A percentile compares a stretch with the other conserved stretches of the same genome.
Evolutionary conservation across 2,888 invertebrate genomes (phyloP).

Genomic region (Carabus problematicus): DNA sequence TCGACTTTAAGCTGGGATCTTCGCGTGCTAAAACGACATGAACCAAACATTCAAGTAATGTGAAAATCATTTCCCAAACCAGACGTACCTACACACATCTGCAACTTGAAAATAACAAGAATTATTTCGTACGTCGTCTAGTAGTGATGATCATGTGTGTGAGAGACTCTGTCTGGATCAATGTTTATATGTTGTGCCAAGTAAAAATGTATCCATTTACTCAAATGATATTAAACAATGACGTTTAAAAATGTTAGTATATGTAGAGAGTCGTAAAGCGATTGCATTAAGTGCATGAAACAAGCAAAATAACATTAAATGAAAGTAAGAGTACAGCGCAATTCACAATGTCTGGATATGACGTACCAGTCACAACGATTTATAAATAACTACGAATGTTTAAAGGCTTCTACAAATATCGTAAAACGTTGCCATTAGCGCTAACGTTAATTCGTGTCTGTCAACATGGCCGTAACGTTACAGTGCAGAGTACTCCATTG

Average conservation of each 20-base stretch:
- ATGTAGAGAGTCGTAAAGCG: slow-evolving; percentile 12
- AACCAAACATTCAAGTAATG: slow-evolving; percentile 34
- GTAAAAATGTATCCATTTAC: no score
- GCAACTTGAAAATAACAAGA: no score
- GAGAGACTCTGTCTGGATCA: no score
- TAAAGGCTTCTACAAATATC: slow-evolving; percentile 35
- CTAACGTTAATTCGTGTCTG: slow-evolving; percentile 35
- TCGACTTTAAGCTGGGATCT: slow-evolving; percentile 2
- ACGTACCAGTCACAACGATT: slow-evolving; percentile 3
- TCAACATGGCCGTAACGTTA: slow-evolving; percentile 28
- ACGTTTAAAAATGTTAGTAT: background rate
- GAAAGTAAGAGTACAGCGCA: slow-evolving; percentile 6
- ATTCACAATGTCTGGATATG: slow-evolving; percentile 10
- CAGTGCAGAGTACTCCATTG: slow-evolving; percentile 1
- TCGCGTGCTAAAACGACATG: slow-evolving; percentile 17
- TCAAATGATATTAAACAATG: no score
- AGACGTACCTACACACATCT: background rate
- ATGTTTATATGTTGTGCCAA: no score
- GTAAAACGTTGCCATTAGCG: slow-evolving; percentile 36
- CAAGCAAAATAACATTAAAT: slow-evolving; percentile 4
- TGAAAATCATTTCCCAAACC: slow-evolving; percentile 19
- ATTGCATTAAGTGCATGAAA: slow-evolving; percentile 11
- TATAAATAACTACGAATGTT: slow-evolving; percentile 20
- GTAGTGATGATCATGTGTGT: no score
- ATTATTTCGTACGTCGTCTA: no score